phyloP scores from a whole-genome alignment of 2,113 vertebrate genomes.

The Recurvirostra avosetta region DNA sequence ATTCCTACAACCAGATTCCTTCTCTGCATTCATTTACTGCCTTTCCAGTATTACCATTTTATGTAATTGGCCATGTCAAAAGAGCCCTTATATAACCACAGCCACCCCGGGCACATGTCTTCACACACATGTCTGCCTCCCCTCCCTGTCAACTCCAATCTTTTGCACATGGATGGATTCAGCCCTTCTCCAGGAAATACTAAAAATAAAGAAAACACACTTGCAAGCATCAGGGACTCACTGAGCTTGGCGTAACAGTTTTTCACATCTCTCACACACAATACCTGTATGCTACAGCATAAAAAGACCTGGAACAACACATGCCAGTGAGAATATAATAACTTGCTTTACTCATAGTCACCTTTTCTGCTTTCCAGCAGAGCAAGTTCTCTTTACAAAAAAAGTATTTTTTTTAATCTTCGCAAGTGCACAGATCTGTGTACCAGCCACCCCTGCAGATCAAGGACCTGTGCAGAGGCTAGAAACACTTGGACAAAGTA shows the following conservation, averaged over 20 bases:
- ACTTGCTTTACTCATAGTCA: not conserved
- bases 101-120: conserved; percentile 59
- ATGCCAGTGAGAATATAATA: not conserved
- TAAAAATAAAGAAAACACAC: not conserved
- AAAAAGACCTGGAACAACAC: not conserved
- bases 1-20: not conserved
- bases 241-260: not conserved
- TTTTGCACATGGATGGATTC: conserved; percentile 57
- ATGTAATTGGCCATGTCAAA: conserved; percentile 47
- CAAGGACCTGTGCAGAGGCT: not conserved
- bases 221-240: not conserved
- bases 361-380: not conserved
- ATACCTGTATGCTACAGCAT: not conserved
- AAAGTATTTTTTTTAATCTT: not conserved
- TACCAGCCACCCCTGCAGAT: not conserved
- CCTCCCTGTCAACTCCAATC: conserved; percentile 60
- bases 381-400: not conserved
- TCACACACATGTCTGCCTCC: not conserved
- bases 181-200: conserved; percentile 9
- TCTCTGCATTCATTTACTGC: not conserved
- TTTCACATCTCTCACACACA: not conserved
- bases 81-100: conserved; percentile 59
- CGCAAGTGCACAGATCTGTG: not conserved
- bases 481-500: not conserved
- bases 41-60: not conserved